Base-by-base conservation (phyloP, 2,888 invertebrate genomes). In the Athetis lepigone region DNA sequence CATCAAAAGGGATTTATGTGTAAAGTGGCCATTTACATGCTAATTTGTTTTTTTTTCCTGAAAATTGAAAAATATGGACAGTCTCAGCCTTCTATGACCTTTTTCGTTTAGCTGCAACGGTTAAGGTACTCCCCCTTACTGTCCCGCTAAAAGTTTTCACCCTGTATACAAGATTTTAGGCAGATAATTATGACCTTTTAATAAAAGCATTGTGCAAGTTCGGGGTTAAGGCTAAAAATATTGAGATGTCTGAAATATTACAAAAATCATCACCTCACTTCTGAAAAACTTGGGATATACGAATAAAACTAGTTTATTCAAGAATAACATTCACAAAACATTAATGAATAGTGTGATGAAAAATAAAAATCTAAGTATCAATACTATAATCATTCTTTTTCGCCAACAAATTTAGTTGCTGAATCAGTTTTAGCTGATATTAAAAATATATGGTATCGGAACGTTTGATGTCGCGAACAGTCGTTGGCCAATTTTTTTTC, bases 401-500 rank as follows among this genome's bases (percentile, higher is more conserved):
- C 27, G 13, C 5, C n/a, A 33, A 13, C 18, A 21, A 65, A n/a
- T 49, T 43, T 9, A 65, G 43, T 50, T 33, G 19, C 49, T 60
- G 43, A 60, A n/a, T 60, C 49, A 60, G 23, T 37, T 25, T 37
- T 25, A 49, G 37, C 33, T 68, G n/a, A 45, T 58, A 36, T 45
- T 68, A 68, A 66, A 43, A 47, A 45, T 18, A 37, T 66, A 60
- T 54, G 19, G 29, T 49, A 46, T 54, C 60, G 16, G 16, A 54
- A 51, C 54, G 27, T 70, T 70, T 70, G 73, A 70, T 43, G 67
- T 60, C n/a, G 39, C 21, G 19, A 50, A 43, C 55, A 47, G 55
- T 56, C 47, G 67, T 25, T 55, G n/a, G 60, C 7, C n/a, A 55
- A 19, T 72, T 43, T 70, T n/a, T 67, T 70, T 61, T 29, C 39